Conservation (phyloP, 2,113 vertebrate species). For the Chaetorhynchus papuensis region DNA sequence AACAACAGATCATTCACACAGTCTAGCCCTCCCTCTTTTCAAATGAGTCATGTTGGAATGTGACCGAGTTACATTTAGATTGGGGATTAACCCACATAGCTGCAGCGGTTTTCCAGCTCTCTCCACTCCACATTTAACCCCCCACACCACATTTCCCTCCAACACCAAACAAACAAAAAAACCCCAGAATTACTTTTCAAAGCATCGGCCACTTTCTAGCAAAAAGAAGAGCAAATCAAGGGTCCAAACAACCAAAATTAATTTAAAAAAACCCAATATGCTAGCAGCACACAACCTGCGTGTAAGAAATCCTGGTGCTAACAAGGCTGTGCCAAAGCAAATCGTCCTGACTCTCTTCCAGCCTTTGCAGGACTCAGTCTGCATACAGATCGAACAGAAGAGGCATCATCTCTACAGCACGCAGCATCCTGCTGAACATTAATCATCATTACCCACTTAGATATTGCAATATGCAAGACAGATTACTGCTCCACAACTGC, state of each 20-base stretch:
- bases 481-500: background rate
- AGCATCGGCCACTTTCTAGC: background rate
- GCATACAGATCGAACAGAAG: background rate
- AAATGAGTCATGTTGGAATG: background rate
- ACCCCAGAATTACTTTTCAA: background rate
- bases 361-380: background rate
- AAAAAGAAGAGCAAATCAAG: background rate
- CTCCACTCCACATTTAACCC: background rate
- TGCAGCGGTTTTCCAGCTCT: background rate
- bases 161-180: background rate
- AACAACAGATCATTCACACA: background rate
- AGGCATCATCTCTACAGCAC: background rate
- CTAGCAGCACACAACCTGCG: background rate
- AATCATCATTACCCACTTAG: slow-evolving; percentile 38
- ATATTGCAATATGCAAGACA: slow-evolving; percentile 9
- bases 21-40: background rate
- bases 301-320: background rate
- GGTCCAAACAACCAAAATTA: background rate
- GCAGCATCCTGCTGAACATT: slow-evolving; percentile 5
- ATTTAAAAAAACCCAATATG: background rate
- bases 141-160: background rate
- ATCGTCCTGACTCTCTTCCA: background rate
- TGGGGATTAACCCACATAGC: background rate
- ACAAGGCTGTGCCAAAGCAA: background rate
- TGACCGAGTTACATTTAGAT: background rate